These are phyloP conservation scores for Ips nitidus DNA, from an alignment of 1,140 invertebrate genomes.

Conservation along the genomic window DNA sequence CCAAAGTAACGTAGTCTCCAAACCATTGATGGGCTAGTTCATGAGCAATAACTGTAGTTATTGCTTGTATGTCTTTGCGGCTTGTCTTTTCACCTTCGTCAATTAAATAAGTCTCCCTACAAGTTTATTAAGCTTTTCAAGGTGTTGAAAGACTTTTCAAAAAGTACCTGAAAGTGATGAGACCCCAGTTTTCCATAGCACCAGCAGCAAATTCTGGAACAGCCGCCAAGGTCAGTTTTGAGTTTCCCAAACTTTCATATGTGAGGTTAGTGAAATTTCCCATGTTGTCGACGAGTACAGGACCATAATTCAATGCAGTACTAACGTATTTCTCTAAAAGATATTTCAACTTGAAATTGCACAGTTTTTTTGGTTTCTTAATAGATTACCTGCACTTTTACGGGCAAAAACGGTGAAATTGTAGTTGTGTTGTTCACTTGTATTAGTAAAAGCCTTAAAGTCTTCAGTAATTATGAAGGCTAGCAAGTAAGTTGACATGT, in stretches of 20 bases:
- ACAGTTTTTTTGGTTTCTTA: not conserved
- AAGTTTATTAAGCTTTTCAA: not conserved
- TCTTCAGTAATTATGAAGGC: slow-evolving; percentile 27
- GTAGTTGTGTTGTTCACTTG: slow-evolving; percentile 5
- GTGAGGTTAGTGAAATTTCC: slow-evolving; percentile 52
- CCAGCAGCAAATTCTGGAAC: slow-evolving; percentile 81
- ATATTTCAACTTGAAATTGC: slow-evolving; percentile 6
- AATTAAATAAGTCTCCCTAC: slow-evolving; percentile 62
- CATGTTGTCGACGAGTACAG: slow-evolving; percentile 53
- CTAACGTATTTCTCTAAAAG: slow-evolving; percentile 55
- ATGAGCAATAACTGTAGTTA: slow-evolving; percentile 59
- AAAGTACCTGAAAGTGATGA: slow-evolving; percentile 80
- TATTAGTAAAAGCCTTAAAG: slow-evolving; percentile 1
- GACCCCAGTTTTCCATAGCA: slow-evolving; percentile 88
- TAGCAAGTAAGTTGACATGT: slow-evolving; percentile 30
- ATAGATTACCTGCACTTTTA: slow-evolving; percentile 57
- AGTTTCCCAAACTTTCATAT: slow-evolving; percentile 46
- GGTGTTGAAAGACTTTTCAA: not conserved
- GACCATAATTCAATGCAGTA: slow-evolving; percentile 56
- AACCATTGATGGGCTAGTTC: slow-evolving; percentile 72
- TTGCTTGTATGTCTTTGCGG: slow-evolving; percentile 52
- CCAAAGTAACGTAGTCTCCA: slow-evolving; percentile 66
- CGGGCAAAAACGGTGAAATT: slow-evolving; percentile 67
- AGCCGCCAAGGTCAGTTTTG: slow-evolving; percentile 63
- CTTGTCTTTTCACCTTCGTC: slow-evolving; percentile 55